Base-by-base conservation (phyloP, 2,797 vertebrate genomes). In the Novumbra hubbsi region DNA sequence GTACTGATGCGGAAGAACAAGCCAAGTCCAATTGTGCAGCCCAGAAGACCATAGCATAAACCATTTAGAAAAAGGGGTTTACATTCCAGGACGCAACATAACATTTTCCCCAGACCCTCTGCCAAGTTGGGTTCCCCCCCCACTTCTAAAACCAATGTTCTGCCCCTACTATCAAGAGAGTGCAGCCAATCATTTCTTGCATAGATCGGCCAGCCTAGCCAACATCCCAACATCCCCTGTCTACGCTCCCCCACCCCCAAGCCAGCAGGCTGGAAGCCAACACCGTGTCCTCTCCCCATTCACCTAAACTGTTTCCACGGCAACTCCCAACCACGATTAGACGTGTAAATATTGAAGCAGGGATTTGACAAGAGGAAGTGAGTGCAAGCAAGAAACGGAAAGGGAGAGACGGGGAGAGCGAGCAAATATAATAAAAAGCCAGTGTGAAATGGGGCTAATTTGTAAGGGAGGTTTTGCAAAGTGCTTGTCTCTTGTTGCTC, bases 281-380 rank as follows among this genome's bases (percentile, higher is more conserved):
- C 80, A 80, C 78, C 68, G 65, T 79, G 78, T 80, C 66, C 66
- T 45, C 69, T 16, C 57, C 55, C 65, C 32, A 72, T 66, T 50
- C 41, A 21, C 71, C 50, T 71, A 15, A 80, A 81, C 71, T 0
- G 71, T 88, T 84, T 82, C 87, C 85, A 86, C 75, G 60, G 84
- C 82, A 87, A 87, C 85, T 69, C 73, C 41, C 66, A 16, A 63
- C 24, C 72, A 76, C 76, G 77, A 80, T n/a, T 68, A 64, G 48
- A 73, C 28, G 73, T 30, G 71, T 74, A 78, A 81, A 80, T 38
- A 70, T 3, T 65, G 66, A 77, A 77, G 73, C 28, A 12, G 41
- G 70, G 70, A 71, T 68, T 72, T 72, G 68, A 73, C 66, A 49
- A 78, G 65, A 71, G 73, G 8, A 16, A 11, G 75, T 73, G 63